Percentiles rank a stretch among this genome's conserved stretches.
phyloP scores from a whole-genome alignment of 2,113 vertebrate species.

The Gallinago paraguaiae region DNA sequence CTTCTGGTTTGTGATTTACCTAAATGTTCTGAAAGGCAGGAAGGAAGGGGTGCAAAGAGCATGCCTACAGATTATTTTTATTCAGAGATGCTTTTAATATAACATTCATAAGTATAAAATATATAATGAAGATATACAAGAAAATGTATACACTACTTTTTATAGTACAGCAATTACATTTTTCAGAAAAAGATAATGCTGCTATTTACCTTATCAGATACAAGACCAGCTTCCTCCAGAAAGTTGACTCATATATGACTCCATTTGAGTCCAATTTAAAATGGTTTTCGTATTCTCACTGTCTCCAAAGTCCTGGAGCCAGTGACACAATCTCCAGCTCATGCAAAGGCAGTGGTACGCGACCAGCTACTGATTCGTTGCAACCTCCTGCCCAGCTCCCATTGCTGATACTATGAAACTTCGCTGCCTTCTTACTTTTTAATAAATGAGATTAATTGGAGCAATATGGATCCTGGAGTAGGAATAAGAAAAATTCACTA shows the following conservation, averaged over 20 bases:
- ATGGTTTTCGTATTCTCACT: neutral
- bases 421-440: neutral
- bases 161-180: neutral
- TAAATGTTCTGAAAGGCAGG: neutral
- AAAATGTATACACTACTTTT: neutral
- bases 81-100: neutral
- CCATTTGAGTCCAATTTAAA: neutral
- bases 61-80: neutral
- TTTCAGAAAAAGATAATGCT: neutral
- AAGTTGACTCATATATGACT: neutral
- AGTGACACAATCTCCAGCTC: neutral
- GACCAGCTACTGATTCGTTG: neutral
- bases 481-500: neutral
- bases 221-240: neutral
- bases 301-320: neutral
- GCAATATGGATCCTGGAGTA: neutral
- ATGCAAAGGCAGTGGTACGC: neutral
- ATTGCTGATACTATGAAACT: neutral
- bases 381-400: neutral
- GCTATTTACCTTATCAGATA: neutral
- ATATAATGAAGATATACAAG: neutral
- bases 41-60: neutral
- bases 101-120: neutral
- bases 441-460: neutral
- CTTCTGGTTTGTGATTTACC: neutral